Evolutionary conservation across 2,113 vertebrate genomes (phyloP), one percentile per base, ranked within the genome.

Genomic region (Bagarius yarrelli): DNA sequence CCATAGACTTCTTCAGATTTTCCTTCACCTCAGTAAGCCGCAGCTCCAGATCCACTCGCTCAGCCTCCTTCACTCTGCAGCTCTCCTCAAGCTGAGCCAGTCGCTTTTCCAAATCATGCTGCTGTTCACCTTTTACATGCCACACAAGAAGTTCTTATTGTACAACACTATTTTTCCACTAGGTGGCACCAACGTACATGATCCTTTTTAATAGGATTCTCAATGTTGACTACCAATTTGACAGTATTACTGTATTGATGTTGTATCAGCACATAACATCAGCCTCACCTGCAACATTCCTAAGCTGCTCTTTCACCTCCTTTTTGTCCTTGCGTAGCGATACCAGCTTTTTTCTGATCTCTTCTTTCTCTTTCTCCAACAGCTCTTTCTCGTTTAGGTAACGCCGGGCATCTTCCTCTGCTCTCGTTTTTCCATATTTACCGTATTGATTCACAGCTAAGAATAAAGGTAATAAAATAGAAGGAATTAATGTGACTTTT

Each of bases 361-460:
- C 89, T 6, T 96, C 94, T 69, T 97, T 98, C 87, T 97, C 94
- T 80, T 93, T 95, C 89, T 98, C 97, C 85, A 99, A 90, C 84
- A 94, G 94, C 87, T 98, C 97, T 79, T 98, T 97, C 86, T 99
- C 94, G 0, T 87, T 90, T 82, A 97, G 90, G 90, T 96, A 99
- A 0, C 91, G 89, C 52, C 94, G 91, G 77, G 98, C 97, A 0
- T 99, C 98, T 85, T 99, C 97, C 88, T 99, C 96, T 0, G 98
- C 98, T 52, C 98, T 92, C 14, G 94, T 98, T 92, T 99, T 99
- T 64, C 98, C 98, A 1, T 99, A 99, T 82, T 94, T 95, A 6
- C 73, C 91, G 57, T 96, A 98, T 72, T 97, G 96, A 88, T 96
- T 97, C 81, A 95, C 95, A 87, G 93, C 98, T 99, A 32, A 2